A percentile compares a stretch with the other conserved stretches of the same genome.
Evolutionary conservation across 2,113 vertebrate genomes (phyloP).

Genomic region (Lipotes vexillifer): DNA sequence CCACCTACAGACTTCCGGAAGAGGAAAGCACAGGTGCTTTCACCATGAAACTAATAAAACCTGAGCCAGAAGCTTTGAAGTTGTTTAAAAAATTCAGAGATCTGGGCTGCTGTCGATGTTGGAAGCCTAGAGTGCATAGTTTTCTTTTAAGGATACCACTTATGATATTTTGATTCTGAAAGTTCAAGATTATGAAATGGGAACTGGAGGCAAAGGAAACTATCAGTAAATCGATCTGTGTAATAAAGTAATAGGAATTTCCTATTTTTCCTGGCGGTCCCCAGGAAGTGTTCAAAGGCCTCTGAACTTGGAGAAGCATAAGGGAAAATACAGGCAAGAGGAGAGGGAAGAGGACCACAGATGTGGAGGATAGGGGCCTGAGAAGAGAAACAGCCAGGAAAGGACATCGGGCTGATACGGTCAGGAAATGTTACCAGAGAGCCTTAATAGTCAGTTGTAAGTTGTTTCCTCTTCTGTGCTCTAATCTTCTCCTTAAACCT

Average conservation of each 20-base stretch:
- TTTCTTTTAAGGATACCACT: neutral
- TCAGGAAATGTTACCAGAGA: neutral
- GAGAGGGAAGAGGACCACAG: neutral
- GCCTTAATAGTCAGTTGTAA: neutral
- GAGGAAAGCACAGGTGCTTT: neutral
- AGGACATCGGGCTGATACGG: accelerated
- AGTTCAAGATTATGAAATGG: neutral
- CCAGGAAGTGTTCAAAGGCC: neutral
- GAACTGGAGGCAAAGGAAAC: neutral
- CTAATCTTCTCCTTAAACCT: neutral
- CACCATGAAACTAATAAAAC: neutral
- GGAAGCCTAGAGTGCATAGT: neutral
- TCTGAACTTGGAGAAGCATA: neutral
- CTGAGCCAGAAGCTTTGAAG: neutral
- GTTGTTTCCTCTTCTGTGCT: neutral
- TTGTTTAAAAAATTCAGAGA: neutral
- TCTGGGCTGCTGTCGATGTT: neutral
- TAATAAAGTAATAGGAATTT: neutral
- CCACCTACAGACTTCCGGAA: neutral
- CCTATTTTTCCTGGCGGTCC: neutral
- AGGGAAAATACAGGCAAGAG: neutral
- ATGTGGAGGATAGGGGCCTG: too few relatives aligned
- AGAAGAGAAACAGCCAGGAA: neutral
- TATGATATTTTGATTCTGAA: neutral
- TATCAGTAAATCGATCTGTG: neutral